These are phyloP conservation scores for Hippopotamyrus pictus DNA, from an alignment of 2,797 vertebrate species.

Conservation along the genomic window DNA sequence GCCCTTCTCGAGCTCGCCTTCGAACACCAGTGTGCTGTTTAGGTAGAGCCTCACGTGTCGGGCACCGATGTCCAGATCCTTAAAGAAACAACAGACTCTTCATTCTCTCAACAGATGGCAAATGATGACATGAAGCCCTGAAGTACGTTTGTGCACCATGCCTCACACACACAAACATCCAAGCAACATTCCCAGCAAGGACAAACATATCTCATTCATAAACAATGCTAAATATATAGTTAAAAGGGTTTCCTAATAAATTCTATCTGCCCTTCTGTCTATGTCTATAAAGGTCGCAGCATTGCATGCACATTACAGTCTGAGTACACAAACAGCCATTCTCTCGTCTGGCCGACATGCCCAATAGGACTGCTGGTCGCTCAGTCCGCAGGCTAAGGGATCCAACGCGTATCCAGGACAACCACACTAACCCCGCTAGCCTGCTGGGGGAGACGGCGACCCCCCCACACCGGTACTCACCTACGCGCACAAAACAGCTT, in stretches of 20 bases:
- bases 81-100: slow-evolving; percentile 12
- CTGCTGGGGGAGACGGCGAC: background rate
- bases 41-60: slow-evolving; percentile 79
- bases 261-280: background rate
- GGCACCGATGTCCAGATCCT: slow-evolving; percentile 81
- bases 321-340: background rate
- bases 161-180: background rate
- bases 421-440: background rate
- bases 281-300: background rate
- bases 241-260: background rate
- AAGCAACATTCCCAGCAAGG: background rate
- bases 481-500: background rate
- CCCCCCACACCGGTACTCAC: background rate
- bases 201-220: background rate
- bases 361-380: background rate
- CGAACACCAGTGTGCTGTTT: slow-evolving; percentile 78
- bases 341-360: background rate
- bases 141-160: background rate
- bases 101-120: background rate
- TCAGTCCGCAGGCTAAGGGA: background rate
- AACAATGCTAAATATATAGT: background rate
- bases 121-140: background rate
- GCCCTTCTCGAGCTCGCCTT: slow-evolving; percentile 76
- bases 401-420: background rate
- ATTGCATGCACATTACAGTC: background rate